Conservation (phyloP, 1,140 invertebrate genomes). For the Drosophila santomea region DNA sequence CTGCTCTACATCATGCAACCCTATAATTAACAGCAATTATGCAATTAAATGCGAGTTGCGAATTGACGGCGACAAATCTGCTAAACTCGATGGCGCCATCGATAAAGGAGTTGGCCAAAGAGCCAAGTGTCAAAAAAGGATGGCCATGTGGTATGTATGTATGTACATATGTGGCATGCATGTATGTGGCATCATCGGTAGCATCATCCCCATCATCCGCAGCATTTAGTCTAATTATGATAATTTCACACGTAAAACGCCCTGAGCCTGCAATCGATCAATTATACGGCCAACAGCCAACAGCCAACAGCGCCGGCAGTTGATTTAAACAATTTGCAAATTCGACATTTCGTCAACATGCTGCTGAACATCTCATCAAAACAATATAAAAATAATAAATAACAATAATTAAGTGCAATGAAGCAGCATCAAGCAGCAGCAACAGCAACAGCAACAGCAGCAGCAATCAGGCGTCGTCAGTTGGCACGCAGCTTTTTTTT, state of each 20-base stretch:
- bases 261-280: slow-evolving; percentile 75
- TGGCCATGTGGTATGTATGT: too few species aligned
- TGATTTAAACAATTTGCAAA: slow-evolving; percentile 81
- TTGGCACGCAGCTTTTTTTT: slow-evolving; percentile 28
- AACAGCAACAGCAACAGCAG: slow-evolving; percentile 1
- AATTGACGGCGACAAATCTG: slow-evolving; percentile 13
- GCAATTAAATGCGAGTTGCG: slow-evolving; percentile 24
- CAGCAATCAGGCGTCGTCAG: slow-evolving; percentile 24
- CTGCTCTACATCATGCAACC: too few species aligned
- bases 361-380: slow-evolving; percentile 81
- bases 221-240: slow-evolving; percentile 81
- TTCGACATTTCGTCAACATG: slow-evolving; percentile 83
- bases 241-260: slow-evolving; percentile 62
- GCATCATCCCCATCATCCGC: not conserved
- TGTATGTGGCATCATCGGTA: not conserved
- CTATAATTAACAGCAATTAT: slow-evolving; percentile 29
- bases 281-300: slow-evolving; percentile 51
- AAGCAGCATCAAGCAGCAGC: slow-evolving; percentile 37
- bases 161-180: not conserved
- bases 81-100: slow-evolving; percentile 21
- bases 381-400: slow-evolving; percentile 83
- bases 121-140: slow-evolving; percentile 18
- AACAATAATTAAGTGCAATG: slow-evolving; percentile 82
- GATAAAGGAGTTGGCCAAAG: slow-evolving; percentile 8
- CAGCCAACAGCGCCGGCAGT: slow-evolving; percentile 21